A percentile compares a stretch with the other conserved stretches of the same genome.
Evolutionary conservation across 2,888 invertebrate genomes (phyloP).

Genomic region (Mylabris sibirica): DNA sequence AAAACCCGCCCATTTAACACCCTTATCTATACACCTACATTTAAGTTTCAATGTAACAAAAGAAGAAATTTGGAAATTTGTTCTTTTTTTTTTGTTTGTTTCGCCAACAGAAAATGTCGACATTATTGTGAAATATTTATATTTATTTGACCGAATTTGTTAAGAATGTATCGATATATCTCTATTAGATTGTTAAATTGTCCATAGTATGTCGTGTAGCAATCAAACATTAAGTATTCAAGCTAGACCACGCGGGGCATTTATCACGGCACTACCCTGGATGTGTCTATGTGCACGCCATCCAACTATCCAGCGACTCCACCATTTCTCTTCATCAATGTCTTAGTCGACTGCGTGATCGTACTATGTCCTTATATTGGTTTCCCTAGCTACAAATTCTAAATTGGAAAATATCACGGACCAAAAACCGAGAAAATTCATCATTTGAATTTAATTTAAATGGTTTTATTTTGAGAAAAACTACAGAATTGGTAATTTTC

Average conservation of each 20-base stretch:
- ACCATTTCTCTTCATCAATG: slow-evolving; percentile 61
- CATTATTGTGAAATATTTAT: slow-evolving; percentile 30
- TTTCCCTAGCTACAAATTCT: slow-evolving; percentile 49
- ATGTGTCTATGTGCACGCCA: slow-evolving; percentile 44
- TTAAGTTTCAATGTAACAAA: background rate
- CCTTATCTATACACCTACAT: background rate
- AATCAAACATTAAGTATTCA: slow-evolving; percentile 59
- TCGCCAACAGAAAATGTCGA: background rate
- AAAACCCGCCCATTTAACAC: background rate
- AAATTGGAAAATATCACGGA: slow-evolving; percentile 43
- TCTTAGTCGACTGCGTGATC: slow-evolving; percentile 55
- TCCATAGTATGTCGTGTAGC: slow-evolving; percentile 54
- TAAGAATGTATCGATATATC: slow-evolving; percentile 41
- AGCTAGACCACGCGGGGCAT: slow-evolving; percentile 54
- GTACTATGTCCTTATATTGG: slow-evolving; percentile 57
- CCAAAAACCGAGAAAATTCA: background rate
- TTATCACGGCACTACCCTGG: slow-evolving; percentile 52
- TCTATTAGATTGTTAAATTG: slow-evolving; percentile 53
- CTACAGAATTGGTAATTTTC: background rate
- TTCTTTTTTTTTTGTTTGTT: background rate
- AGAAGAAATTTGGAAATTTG: background rate
- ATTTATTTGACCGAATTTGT: slow-evolving; percentile 24
- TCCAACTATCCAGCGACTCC: slow-evolving; percentile 47
- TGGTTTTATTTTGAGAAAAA: background rate
- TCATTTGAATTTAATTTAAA: too few species aligned